Base-by-base conservation (phyloP, 30 jellyfish, hydroid and myxozoan species). In the Turritopsis rubra region DNA sequence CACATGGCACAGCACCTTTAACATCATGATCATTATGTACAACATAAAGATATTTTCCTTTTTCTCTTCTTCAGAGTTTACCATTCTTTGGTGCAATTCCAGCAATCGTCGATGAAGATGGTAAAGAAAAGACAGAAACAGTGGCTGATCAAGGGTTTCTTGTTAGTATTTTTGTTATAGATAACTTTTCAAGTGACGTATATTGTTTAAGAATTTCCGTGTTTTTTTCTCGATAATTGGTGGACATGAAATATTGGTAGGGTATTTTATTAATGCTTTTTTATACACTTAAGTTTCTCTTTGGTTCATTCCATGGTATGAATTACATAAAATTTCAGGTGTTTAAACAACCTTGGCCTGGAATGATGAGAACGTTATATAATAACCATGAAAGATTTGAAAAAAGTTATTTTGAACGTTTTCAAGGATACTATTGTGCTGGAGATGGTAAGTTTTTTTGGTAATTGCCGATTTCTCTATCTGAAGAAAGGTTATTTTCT, bases 301-400 rank as follows among this genome's bases (percentile, higher is more conserved):
- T n/a, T n/a, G n/a, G n/a, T n/a, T n/a, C n/a, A n/a, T n/a, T n/a
- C n/a, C n/a, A n/a, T n/a, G n/a, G n/a, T n/a, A n/a, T n/a, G n/a
- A n/a, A n/a, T n/a, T n/a, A n/a, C n/a, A n/a, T n/a, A n/a, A 0
- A n/a, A 21, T 75, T 68, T 0, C 72, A 93, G 99, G 99, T 93
- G 21, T 89, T 93, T 83, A 93, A 93, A 81, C 94, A 73, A 72
- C 99, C 99, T 0, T 93, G 99, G 99, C 99, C 99, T 54, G 99
- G 99, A 18, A 89, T 93, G 97, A 93, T 93, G 99, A 86, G 99
- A 54, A 93, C 99, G 18, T 82, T 93, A 60, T 93, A 93, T 77
- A 84, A 90, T 41, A 88, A 93, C 72, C 99, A 93, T 52, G 72
- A 74, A 0, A 71, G 99, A 28, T 93, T 85, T 66, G 94, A 93